phyloP scores from a whole-genome alignment of 2,113 vertebrate species.

The Rhizomys pruinosus region DNA sequence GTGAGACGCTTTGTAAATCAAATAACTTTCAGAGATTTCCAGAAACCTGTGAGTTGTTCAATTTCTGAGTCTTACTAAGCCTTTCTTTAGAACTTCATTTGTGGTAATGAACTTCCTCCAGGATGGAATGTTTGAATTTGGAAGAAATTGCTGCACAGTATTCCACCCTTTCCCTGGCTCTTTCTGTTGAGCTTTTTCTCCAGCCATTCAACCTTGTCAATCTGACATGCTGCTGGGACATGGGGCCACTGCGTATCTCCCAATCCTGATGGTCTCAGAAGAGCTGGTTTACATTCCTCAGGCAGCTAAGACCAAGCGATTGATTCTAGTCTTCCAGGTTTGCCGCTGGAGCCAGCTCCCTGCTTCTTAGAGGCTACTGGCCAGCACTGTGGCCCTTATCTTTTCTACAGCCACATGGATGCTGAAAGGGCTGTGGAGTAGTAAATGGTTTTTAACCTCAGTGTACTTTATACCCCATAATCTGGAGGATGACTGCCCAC shows the following conservation, averaged over 20 bases:
- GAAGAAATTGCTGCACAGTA: no score
- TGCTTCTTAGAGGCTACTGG: neutral
- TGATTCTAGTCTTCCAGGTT: neutral
- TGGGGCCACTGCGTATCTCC: neutral
- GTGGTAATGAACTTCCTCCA: no score
- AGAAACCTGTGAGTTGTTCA: no score
- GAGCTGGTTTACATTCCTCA: neutral
- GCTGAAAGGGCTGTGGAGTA: neutral
- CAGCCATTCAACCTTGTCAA: no score
- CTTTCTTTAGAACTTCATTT: no score
- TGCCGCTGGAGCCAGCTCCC: neutral
- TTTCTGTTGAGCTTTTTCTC: no score
- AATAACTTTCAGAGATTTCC: no score
- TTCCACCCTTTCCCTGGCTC: no score
- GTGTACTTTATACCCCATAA: neutral
- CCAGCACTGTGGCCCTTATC: neutral
- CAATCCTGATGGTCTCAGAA: neutral
- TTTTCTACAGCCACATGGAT: neutral
- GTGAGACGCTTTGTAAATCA: no score
- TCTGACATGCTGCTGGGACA: neutral
- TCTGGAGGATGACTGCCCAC: neutral
- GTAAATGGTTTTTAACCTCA: neutral
- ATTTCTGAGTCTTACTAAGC: no score
- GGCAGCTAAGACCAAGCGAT: neutral
- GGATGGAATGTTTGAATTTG: no score